Base-by-base conservation (phyloP, 2,888 invertebrate genomes). In the Drosophila niveifrons region DNA sequence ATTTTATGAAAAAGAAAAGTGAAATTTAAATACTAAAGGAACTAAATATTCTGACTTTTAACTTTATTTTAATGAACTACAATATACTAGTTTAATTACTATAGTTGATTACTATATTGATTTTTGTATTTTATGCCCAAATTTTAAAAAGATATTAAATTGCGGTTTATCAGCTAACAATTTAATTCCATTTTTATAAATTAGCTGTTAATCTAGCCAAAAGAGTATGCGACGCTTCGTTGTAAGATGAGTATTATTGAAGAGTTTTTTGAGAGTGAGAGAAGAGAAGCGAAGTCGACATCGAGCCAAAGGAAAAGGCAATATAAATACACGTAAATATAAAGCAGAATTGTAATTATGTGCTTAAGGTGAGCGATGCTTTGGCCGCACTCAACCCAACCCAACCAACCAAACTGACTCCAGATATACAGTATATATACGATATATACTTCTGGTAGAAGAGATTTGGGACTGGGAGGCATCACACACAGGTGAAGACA, bases 291-390 rank as follows among this genome's bases (percentile, higher is more conserved):
- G 53, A 46, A 56, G 57, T 64, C 61, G 53, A 46, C 51, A 23
- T 23, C 6, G 23, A 23, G 57, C 52, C 51, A 63, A 66, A 57
- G 72, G 65, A 75, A 83, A 82, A 86, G 72, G 84, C 75, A 80
- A 89, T 81, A 89, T 79, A 81, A 89, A 87, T 85, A 88, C 63
- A 88, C 82, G 82, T 82, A 87, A 81, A 87, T 85, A 87, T 72
- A 84, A 89, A 83, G 72, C 89, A 84, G 89, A 89, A 87, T 87
- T 84, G 84, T 84, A 84, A 84, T 84, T 84, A 84, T 88, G 89
- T 83, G 87, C 87, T 86, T 88, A 80, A 83, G 74, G 84, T 87
- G 87, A 83, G 84, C 86, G 82, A 85, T 83, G 88, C 67, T 61
- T 61, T 41, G 48, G 67, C 52, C 55, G 62, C 66, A 56, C 66